Base-by-base conservation (phyloP, 2,113 vertebrate genomes). In the Meleagris gallopavo region DNA sequence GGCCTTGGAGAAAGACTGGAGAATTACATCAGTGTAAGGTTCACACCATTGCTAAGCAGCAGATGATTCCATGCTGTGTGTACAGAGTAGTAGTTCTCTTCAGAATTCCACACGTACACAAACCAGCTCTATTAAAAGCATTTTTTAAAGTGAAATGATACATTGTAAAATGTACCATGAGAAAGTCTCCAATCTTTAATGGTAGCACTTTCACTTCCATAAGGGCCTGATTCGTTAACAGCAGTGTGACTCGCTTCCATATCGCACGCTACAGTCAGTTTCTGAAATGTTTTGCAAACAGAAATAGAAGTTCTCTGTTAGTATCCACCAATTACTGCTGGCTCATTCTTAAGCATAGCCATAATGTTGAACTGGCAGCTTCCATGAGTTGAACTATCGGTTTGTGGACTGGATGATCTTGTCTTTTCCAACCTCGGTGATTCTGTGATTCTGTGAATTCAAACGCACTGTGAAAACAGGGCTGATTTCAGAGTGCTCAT, bases 241-340 rank as follows among this genome's bases (percentile, higher is more conserved):
- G 18, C n/a, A 67, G n/a, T 8, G 45, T 62, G 79, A 74, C 50
- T 93, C 13, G 29, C 89, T 89, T 85, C n/a, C 69, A 93, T 38
- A 83, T 43, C 82, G 77, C 69, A 66, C 20, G 38, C 65, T 78
- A 25, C 61, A 34, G 88, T 83, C 66, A 9, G 5, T 50, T 88
- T 81, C 73, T 83, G 65, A 95, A 83, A 67, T 16, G 45, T 41
- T 54, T 78, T 46, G 80, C 71, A 88, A 92, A 93, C 45, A 83
- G 58, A 66, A 94, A 69, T 43, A 81, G 6, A 87, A 91, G 36
- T 19, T 94, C 43, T 83, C 55, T 78, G 73, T 57, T 83, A 86
- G 69, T 52, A 43, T 52, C 83, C 1, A 0, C 70, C 77, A 88
- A 81, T 75, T 72, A 46, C 50, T 52, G 72, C 45, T 2, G 3